Percentiles rank a stretch among this genome's conserved stretches.
Evolutionary conservation across 2,797 vertebrate species (phyloP).

Genomic region (Cheirogaleus major): DNA sequence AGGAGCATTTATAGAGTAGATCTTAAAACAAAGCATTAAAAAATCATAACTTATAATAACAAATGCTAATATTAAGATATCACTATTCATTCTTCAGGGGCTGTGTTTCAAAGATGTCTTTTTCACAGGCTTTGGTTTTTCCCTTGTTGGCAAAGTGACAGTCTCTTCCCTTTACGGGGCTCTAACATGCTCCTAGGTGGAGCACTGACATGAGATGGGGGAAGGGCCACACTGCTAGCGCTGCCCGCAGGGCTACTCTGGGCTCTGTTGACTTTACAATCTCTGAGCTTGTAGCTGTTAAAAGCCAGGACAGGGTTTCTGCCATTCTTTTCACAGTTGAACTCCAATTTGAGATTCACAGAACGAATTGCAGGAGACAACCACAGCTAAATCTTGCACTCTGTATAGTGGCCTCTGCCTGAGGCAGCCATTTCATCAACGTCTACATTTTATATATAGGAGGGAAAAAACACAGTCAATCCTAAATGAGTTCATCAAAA

Average conservation of each 20-base stretch:
- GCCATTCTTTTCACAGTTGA: not conserved
- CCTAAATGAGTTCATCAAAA: conserved; percentile 30
- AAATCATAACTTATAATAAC: not conserved
- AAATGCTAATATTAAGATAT: conserved; percentile 28
- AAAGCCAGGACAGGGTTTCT: not conserved
- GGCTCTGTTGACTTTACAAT: not conserved
- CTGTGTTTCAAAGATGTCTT: not conserved
- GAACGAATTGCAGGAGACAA: not conserved
- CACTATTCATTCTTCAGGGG: not conserved
- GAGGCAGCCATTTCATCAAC: not conserved
- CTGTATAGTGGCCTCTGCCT: accelerated
- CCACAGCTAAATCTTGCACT: not conserved
- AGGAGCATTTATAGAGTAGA: conserved; percentile 31
- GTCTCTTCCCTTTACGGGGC: not conserved
- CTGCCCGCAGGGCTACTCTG: not conserved
- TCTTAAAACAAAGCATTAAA: conserved; percentile 34
- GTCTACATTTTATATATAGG: not conserved
- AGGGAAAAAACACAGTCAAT: not conserved
- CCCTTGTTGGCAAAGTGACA: not conserved
- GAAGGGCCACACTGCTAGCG: not conserved
- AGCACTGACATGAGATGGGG: not conserved
- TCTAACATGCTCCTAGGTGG: not conserved
- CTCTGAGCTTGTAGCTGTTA: not conserved
- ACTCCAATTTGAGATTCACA: not conserved
- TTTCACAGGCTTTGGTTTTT: not conserved